Conservation (phyloP, 2,888 invertebrate species). For the Leucania comma region DNA sequence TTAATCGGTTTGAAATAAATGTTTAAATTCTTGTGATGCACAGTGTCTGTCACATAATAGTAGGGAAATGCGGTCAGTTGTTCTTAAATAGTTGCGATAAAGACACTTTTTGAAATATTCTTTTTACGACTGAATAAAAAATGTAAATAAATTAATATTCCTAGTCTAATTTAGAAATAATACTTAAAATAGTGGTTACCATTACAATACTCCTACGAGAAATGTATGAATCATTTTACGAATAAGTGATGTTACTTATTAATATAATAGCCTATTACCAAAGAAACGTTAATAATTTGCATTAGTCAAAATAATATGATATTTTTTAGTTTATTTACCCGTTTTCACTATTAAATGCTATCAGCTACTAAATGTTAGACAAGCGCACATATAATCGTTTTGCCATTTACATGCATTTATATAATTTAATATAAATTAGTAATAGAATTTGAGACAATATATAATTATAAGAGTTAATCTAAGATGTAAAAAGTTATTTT, state of each 20-base stretch:
- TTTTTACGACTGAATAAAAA: slow-evolving; percentile 80
- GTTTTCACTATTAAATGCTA: slow-evolving; percentile 13
- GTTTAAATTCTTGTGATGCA: not conserved
- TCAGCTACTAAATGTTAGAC: slow-evolving; percentile 40
- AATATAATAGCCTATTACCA: slow-evolving; percentile 55
- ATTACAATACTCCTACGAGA: slow-evolving; percentile 52
- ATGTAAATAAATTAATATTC: slow-evolving; percentile 81
- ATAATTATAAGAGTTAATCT: slow-evolving; percentile 72
- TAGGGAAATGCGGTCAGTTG: slow-evolving; percentile 48
- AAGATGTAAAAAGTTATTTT: slow-evolving; percentile 63
- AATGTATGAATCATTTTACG: slow-evolving; percentile 31
- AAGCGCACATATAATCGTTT: slow-evolving; percentile 59
- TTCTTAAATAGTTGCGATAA: slow-evolving; percentile 45
- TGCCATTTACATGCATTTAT: slow-evolving; percentile 61
- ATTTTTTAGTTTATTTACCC: slow-evolving; percentile 18
- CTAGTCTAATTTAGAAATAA: slow-evolving; percentile 76
- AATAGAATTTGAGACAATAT: slow-evolving; percentile 86
- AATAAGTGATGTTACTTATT: slow-evolving; percentile 48
- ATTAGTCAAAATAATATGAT: slow-evolving; percentile 28
- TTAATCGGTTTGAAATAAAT: slow-evolving; percentile 18
- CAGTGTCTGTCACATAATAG: not conserved
- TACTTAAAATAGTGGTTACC: slow-evolving; percentile 72
- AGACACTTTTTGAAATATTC: slow-evolving; percentile 60
- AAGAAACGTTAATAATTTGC: slow-evolving; percentile 56
- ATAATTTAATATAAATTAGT: slow-evolving; percentile 65